Conservation (phyloP, 2,113 vertebrate species). For the Stegostoma tigrinum region DNA sequence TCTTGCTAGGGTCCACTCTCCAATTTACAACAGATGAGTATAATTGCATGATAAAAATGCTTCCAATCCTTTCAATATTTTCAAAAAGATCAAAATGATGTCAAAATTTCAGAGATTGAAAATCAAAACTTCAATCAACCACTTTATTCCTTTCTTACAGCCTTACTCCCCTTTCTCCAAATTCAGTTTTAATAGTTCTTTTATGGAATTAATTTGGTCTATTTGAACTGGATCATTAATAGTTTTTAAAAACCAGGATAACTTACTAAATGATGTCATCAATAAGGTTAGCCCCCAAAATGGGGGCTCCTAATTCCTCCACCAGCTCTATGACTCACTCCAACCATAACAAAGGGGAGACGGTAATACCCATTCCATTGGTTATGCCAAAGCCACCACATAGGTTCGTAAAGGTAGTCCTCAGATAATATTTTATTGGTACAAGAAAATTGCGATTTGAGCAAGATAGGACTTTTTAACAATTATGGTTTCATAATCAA, state of each 20-base stretch:
- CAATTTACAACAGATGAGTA: not conserved
- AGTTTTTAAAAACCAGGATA: not conserved
- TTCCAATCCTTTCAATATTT: not conserved
- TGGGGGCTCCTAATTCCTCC: not conserved
- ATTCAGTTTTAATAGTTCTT: not conserved
- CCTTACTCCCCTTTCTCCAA: not conserved
- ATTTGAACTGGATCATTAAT: not conserved
- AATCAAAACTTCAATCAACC: not conserved
- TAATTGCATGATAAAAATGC: constrained; percentile 6
- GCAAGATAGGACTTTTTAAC: not conserved
- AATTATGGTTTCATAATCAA: no score
- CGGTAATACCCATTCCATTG: not conserved
- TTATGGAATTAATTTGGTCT: not conserved
- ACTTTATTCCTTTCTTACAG: not conserved
- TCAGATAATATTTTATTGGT: not conserved
- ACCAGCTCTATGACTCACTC: not conserved
- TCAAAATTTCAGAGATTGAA: not conserved
- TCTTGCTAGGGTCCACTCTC: not conserved
- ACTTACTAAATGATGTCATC: not conserved
- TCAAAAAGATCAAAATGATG: not conserved
- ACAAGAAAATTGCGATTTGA: not conserved
- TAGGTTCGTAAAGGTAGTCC: not conserved
- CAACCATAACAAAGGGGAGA: not conserved
- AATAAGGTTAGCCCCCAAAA: not conserved
- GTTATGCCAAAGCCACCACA: not conserved